Evolutionary conservation across 2,888 invertebrate species (phyloP).

Genomic region (Cylindroiulus punctatus): DNA sequence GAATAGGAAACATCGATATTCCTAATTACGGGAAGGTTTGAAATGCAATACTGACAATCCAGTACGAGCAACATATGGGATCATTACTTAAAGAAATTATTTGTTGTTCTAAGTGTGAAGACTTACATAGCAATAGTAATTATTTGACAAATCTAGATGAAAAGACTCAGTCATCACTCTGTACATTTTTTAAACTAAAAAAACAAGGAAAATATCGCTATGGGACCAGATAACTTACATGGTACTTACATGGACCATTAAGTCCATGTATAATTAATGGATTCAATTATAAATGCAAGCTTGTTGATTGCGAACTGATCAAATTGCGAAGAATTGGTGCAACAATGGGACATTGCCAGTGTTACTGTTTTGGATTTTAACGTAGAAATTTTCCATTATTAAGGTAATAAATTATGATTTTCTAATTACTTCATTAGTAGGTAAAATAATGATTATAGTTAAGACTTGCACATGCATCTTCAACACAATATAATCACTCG

Average conservation of each 20-base stretch:
- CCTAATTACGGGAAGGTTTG: not conserved
- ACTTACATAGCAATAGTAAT: not conserved
- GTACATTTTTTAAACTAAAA: not conserved
- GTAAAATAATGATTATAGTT: not conserved
- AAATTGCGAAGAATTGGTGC: too few species aligned
- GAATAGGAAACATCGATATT: not conserved
- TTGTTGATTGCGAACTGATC: too few species aligned
- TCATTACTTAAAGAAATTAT: too few species aligned
- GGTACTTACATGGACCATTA: too few species aligned
- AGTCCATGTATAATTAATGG: too few species aligned
- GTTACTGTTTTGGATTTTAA: too few species aligned
- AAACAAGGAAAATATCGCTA: not conserved
- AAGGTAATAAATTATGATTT: too few species aligned
- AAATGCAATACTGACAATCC: too few species aligned
- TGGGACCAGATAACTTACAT: not conserved
- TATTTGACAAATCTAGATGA: not conserved
- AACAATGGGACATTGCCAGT: too few species aligned
- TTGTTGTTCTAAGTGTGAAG: not conserved
- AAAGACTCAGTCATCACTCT: slow-evolving; percentile 36
- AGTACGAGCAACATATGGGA: too few species aligned
- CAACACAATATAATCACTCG: not conserved
- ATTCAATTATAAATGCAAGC: too few species aligned
- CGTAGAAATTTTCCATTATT: too few species aligned
- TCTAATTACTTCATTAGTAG: not conserved
- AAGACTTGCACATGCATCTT: slow-evolving; percentile 40